Evolutionary conservation across 2,888 invertebrate species (phyloP).

Genomic region (Cephus sareptanus): DNA sequence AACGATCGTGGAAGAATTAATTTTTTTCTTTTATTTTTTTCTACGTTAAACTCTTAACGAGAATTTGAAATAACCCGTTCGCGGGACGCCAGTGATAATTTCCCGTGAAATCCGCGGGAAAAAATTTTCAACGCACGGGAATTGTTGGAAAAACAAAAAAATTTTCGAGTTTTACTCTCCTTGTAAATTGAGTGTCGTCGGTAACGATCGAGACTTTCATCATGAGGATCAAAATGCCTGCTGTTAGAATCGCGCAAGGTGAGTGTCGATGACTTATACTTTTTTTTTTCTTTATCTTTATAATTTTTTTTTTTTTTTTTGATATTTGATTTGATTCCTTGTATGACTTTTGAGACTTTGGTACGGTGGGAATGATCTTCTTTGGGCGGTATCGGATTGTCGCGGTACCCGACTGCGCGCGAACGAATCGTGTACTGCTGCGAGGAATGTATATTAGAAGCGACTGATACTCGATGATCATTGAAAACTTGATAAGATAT

Average conservation of each 20-base stretch:
- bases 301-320: too few relatives aligned
- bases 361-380: too few relatives aligned
- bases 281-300: background rate
- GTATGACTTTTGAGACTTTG: background rate
- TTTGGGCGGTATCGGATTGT: too few relatives aligned
- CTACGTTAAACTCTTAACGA: background rate
- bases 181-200: constrained; percentile 25
- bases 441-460: background rate
- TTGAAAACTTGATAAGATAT: background rate
- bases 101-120: background rate
- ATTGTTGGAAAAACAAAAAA: background rate
- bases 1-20: constrained; percentile 1
- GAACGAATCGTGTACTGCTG: background rate
- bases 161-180: background rate
- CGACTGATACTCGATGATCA: background rate
- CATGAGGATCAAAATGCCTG: constrained; percentile 98
- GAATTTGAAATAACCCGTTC: background rate
- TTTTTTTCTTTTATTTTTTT: background rate
- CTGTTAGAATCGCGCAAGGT: constrained; percentile 97
- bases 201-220: constrained; percentile 67
- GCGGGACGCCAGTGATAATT: background rate
- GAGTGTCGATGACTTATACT: constrained; percentile 62
- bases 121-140: background rate
- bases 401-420: background rate
- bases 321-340: background rate